phyloP scores from a whole-genome alignment of 2,113 vertebrate genomes.

The Canis aureus region DNA sequence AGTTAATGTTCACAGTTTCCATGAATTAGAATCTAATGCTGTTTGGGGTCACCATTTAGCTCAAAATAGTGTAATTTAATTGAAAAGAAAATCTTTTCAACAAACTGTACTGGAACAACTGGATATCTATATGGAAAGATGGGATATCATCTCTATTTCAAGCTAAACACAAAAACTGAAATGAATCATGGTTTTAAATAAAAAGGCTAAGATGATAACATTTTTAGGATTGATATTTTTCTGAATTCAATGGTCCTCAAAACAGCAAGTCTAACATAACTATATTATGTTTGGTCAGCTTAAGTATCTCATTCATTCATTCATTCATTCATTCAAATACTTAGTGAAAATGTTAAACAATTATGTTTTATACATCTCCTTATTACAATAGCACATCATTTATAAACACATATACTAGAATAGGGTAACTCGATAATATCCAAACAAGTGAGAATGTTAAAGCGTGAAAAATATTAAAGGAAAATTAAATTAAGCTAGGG shows the following conservation, averaged over 20 bases:
- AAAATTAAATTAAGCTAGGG: neutral
- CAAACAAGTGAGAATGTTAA: neutral
- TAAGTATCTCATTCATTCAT: neutral
- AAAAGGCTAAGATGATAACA: neutral
- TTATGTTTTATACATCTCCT: neutral
- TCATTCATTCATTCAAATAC: slow-evolving; percentile 37
- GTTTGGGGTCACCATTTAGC: neutral
- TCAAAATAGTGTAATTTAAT: neutral
- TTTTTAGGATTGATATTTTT: neutral
- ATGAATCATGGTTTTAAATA: neutral
- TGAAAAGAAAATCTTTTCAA: neutral
- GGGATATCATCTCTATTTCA: neutral
- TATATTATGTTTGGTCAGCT: neutral
- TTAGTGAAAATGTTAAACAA: neutral
- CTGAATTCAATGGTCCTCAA: neutral
- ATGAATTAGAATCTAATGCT: neutral
- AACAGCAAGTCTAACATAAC: neutral
- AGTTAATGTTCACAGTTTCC: neutral
- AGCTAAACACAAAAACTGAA: neutral
- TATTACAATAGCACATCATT: neutral
- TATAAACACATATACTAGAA: neutral
- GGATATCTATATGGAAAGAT: neutral
- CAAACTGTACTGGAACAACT: neutral
- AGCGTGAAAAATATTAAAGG: neutral
- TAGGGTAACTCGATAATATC: neutral